Base-by-base conservation (phyloP, 2,888 invertebrate genomes). In the Leptopilina syphax region DNA sequence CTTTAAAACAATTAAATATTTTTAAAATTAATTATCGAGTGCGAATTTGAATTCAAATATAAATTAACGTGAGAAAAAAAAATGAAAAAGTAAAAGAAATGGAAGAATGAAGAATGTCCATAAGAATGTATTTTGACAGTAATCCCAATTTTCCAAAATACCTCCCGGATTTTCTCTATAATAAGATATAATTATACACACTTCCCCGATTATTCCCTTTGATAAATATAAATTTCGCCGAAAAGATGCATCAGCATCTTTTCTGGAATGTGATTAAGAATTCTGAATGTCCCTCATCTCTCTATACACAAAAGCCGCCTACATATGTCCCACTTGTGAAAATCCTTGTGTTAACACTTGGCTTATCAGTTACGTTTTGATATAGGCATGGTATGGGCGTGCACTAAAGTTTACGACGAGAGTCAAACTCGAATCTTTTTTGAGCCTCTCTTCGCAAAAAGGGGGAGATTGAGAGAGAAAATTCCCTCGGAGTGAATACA, bases 331-430 rank as follows among this genome's bases (percentile, higher is more conserved):
- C 54, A 73, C n/a, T 73, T 27, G 70, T 73, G 70, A 73, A 73
- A 73, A 73, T 73, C 70, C 70, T 24, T 73, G 54, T 73, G 54
- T 73, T 73, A 73, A 73, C 70, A 73, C 70, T 73, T 73, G 13
- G 24, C 54, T 73, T 73, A 73, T 73, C 70, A 57, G 54, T 34
- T 12, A 24, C 3, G 12, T 3, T 34, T 73, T 70, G 70, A 70
- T 34, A 34, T 70, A 70, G 50, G 50, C 44, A 34, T 13, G 34
- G n/a, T 54, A 73, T 57, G 70, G 54, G 24, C 27, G 54, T 54
- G 18, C 24, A 50, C 70, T 70, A n/a, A 70, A 27, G 50, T 70
- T 70, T 70, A 70, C 50, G 70, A 70, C 50, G 44, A 44, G 44
- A 44, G 44, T 12, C 18, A 27, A 73, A 73, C 54, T 73, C 27